These are phyloP conservation scores for Mesocentrotus franciscanus DNA, from an alignment of 53 echinoderm and acorn worm species.

Conservation along the genomic window DNA sequence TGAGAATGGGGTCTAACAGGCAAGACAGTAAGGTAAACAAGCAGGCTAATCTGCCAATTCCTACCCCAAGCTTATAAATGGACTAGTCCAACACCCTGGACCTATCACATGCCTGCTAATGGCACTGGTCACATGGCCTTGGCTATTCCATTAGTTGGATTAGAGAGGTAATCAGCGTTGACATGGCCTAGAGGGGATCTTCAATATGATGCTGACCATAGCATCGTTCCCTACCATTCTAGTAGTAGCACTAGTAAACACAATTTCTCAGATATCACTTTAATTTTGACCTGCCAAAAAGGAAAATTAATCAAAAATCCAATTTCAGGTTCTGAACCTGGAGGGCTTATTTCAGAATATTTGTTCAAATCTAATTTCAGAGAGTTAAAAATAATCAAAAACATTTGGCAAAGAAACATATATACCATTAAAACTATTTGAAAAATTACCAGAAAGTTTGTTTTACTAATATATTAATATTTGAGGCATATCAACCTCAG, in stretches of 20 bases:
- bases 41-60: neutral
- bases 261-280: neutral
- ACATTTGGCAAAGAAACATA: neutral
- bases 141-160: constrained; percentile 62
- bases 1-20: too few relatives aligned
- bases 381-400: neutral
- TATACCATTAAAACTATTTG: neutral
- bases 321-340: neutral
- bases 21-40: neutral
- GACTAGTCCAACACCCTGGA: constrained; percentile 33
- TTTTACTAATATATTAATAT: neutral
- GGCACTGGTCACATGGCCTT: constrained; percentile 58
- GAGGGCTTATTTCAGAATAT: neutral
- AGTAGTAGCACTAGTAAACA: neutral
- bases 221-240: neutral
- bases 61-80: constrained; percentile 25
- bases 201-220: constrained; percentile 32
- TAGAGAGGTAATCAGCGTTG: constrained; percentile 54
- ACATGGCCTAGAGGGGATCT: constrained; percentile 58
- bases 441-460: neutral
- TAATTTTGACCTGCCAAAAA: neutral
- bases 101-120: constrained; percentile 13
- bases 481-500: neutral
- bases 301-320: constrained; percentile 11
- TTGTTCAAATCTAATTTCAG: neutral